Conservation (phyloP, 2,113 vertebrate genomes). For the Oceanites oceanicus region DNA sequence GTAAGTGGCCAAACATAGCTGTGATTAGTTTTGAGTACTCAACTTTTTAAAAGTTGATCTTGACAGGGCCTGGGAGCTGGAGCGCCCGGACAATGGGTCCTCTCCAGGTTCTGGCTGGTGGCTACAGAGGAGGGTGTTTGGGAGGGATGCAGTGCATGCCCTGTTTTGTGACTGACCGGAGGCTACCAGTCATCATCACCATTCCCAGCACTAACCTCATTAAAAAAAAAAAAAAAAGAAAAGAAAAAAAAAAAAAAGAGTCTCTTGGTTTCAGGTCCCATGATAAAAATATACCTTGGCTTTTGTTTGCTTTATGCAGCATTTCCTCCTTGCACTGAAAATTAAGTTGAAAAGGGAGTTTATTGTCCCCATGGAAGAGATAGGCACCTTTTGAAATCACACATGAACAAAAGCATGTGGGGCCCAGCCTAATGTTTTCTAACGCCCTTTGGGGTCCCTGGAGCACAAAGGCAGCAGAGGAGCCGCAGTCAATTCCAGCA, state of each 20-base stretch:
- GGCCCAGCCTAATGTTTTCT: background rate
- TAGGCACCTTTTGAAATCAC: background rate
- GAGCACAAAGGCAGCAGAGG: background rate
- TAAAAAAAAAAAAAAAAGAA: background rate
- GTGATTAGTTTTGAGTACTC: background rate
- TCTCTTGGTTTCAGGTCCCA: background rate
- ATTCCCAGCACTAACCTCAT: background rate
- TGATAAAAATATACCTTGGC: background rate
- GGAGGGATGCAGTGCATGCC: background rate
- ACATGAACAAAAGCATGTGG: background rate
- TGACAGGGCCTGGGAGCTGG: background rate
- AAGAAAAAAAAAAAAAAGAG: background rate
- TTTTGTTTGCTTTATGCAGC: background rate
- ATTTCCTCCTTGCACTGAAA: background rate
- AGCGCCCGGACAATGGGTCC: background rate
- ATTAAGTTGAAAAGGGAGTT: conserved; percentile 8
- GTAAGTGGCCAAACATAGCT: background rate
- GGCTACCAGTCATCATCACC: background rate
- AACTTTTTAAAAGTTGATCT: background rate
- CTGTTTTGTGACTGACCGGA: background rate
- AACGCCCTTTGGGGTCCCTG: background rate
- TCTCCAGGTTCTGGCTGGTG: background rate
- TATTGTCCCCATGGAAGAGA: background rate
- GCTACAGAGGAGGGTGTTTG: background rate
- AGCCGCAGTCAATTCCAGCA: background rate